Evolutionary conservation across 2,797 vertebrate species (phyloP), one percentile per base, ranked within the genome.

Genomic region (Periophthalmus magnuspinnatus): DNA sequence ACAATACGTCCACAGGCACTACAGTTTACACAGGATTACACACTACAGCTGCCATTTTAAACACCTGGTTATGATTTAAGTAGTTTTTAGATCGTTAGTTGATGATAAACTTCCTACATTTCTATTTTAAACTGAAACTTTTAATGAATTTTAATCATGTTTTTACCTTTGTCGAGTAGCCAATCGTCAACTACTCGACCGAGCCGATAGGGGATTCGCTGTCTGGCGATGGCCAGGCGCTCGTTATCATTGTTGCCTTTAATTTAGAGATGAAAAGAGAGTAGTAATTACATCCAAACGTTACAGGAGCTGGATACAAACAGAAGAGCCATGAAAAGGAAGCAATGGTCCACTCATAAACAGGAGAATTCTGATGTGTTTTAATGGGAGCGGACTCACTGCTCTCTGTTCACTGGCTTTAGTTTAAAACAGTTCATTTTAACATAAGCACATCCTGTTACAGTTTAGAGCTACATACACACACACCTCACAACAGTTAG

Each of bases 91-190:
- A 96, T 95, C 28, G 96, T 99, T 99, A 98, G 97, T 98, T 97
- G 95, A 96, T 95, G 96, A 68, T 90, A 89, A 97, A 95, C 95
- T 99, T 95, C 91, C 95, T 97, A 97, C 58, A 36, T 19, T n/a
- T 60, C 58, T 60, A 89, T 89, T 90, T 92, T 81, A 92, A 90
- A 86, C 90, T 92, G 61, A 92, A 91, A 91, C 94, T 96, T 93
- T 93, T 93, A 93, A 93, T 96, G 98, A 97, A 94, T 97, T 99
- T 98, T 97, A 97, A 98, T 97, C 96, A 97, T 95, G 96, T 95
- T 98, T 98, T 99, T 99, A 99, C 97, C 97, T 98, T 99, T 99
- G 97, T 99, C 97, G 97, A 99, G 97, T 99, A 99, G 97, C 97
- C 97, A 99, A 94, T 99, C 97, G 95, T 99, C 97, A 97, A 99